These are phyloP conservation scores for Progne subis DNA, from an alignment of 2,113 vertebrate genomes.

Conservation along the genomic window DNA sequence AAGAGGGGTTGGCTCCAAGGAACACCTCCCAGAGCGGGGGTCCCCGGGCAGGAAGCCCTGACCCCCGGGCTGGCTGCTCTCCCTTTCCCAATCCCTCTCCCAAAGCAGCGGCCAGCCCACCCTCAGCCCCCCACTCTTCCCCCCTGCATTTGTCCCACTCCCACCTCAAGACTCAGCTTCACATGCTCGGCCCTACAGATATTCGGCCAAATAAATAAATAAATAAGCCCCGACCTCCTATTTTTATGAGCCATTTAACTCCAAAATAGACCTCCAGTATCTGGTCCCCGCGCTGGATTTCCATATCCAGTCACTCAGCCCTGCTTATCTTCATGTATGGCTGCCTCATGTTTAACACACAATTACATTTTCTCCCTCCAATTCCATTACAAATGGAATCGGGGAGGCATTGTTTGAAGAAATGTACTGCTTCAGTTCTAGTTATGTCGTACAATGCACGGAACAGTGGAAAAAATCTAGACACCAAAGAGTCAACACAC, in stretches of 20 bases:
- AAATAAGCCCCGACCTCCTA: not conserved
- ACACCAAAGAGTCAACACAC: slow-evolving; percentile 67
- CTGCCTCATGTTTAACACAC: slow-evolving; percentile 70
- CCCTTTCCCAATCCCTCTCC: too few relatives aligned
- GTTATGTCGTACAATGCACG: slow-evolving; percentile 74
- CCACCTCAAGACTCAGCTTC: not conserved
- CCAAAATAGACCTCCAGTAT: slow-evolving; percentile 64
- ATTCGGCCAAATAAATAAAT: slow-evolving; percentile 18
- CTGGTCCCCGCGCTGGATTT: slow-evolving; percentile 57
- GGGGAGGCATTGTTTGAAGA: slow-evolving; percentile 79
- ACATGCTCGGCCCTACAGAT: not conserved
- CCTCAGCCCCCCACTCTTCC: not conserved
- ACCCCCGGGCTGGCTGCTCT: not conserved
- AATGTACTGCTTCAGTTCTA: slow-evolving; percentile 78
- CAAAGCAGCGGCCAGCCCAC: not conserved
- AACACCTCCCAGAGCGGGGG: fast-evolving
- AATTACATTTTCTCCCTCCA: slow-evolving; percentile 80
- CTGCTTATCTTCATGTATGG: slow-evolving; percentile 77
- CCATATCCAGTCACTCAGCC: slow-evolving; percentile 68
- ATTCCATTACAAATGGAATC: slow-evolving; percentile 80
- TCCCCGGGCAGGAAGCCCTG: not conserved
- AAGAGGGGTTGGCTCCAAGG: not conserved
- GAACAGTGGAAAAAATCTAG: slow-evolving; percentile 68
- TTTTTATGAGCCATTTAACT: slow-evolving; percentile 63
- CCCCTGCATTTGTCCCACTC: not conserved